Evolutionary conservation across 2,113 vertebrate genomes (phyloP).

Genomic region (Albula goreensis): DNA sequence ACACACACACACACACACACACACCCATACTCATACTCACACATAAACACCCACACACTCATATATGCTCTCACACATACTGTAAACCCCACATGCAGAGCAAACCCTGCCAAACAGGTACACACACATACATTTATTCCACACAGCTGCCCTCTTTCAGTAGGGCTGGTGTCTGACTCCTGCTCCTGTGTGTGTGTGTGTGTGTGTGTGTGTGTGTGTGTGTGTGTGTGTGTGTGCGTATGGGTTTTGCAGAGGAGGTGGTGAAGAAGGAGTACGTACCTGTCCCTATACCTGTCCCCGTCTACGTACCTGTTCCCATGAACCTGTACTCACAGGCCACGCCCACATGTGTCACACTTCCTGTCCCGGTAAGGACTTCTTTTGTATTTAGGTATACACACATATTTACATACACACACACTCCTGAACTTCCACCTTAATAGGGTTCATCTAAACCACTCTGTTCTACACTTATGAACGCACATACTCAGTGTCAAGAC

Average conservation of each 20-base stretch:
- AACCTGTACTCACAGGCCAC: slow-evolving; percentile 90
- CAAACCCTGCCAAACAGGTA: slow-evolving; percentile 94
- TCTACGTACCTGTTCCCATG: slow-evolving; percentile 94
- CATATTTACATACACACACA: no score
- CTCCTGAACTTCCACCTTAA: no score
- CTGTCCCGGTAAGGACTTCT: slow-evolving; percentile 84
- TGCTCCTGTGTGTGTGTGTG: background rate
- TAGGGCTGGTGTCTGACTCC: background rate
- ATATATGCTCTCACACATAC: slow-evolving; percentile 67
- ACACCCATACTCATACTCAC: no score
- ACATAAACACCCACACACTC: no score
- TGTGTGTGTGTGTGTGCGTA: background rate
- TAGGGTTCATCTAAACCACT: no score
- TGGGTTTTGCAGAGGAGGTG: slow-evolving; percentile 56
- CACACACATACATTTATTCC: background rate
- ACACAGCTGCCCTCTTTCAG: no score
- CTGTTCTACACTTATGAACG: no score
- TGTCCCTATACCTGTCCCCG: slow-evolving; percentile 91
- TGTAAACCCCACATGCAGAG: slow-evolving; percentile 99
- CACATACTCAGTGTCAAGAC: no score
- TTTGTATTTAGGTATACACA: background rate
- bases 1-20: no score
- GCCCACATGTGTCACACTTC: slow-evolving; percentile 80
- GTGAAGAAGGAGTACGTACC: slow-evolving; percentile 91
- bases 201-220: no score